Percentiles rank a stretch among this genome's conserved stretches.
phyloP scores from a whole-genome alignment of 2,888 invertebrate species.

The Chesias legatella region DNA sequence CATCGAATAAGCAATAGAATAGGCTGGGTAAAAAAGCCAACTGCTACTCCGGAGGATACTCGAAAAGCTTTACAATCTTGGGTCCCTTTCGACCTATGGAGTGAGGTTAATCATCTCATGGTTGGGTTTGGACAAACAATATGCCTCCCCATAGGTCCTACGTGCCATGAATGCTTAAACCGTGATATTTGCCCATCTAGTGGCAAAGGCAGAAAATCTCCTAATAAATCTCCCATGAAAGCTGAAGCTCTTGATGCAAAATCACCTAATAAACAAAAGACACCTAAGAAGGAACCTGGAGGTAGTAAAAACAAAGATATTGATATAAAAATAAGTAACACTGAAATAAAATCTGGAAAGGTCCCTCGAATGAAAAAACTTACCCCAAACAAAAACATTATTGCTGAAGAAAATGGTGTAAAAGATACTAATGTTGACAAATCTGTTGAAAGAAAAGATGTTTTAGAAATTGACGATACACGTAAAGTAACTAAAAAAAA shows the following conservation, averaged over 20 bases:
- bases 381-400: conserved; percentile 11
- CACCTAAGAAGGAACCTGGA: conserved; percentile 34
- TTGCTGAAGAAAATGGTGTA: conserved; percentile 1
- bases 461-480: too few relatives aligned
- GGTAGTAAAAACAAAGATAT: conserved; percentile 18
- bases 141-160: conserved; percentile 91
- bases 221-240: conserved; percentile 52
- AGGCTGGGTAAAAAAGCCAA: conserved; percentile 88
- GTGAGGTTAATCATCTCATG: conserved; percentile 92
- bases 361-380: conserved; percentile 24
- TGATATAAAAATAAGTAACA: conserved; percentile 15
- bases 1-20: conserved; percentile 96
- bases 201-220: conserved; percentile 57
- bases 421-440: conserved; percentile 1
- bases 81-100: conserved; percentile 93
- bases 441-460: not conserved
- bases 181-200: conserved; percentile 88
- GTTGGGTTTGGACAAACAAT: conserved; percentile 99
- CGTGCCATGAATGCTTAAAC: conserved; percentile 92
- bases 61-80: conserved; percentile 90
- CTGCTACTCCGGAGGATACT: conserved; percentile 94
- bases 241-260: conserved; percentile 21
- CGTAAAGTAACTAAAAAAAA: too few relatives aligned
- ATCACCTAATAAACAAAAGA: conserved; percentile 33
- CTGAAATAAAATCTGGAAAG: conserved; percentile 19